These are phyloP conservation scores for Prosapia bicincta DNA, from an alignment of 2,888 invertebrate genomes.

Conservation along the genomic window DNA sequence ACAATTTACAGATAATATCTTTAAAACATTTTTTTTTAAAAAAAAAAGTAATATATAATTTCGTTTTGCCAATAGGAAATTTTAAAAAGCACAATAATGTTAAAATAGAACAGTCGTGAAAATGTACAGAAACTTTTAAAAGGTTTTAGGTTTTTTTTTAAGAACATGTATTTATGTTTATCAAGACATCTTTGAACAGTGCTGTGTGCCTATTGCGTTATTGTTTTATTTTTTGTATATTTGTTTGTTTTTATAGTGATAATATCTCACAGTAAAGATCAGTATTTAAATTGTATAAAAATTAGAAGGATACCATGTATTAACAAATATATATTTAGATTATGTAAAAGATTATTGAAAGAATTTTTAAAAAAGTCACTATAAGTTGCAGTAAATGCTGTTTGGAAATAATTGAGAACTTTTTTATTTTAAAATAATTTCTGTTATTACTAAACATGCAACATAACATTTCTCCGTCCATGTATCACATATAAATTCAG, in stretches of 20 bases:
- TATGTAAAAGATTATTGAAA: neutral
- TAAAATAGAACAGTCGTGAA: neutral
- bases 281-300: neutral
- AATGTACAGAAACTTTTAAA: neutral
- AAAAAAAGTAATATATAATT: neutral
- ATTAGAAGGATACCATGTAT: neutral
- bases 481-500: neutral
- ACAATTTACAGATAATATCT: too few relatives aligned
- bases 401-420: neutral
- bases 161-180: neutral
- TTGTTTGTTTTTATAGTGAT: neutral
- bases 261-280: neutral
- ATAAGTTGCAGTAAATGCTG: neutral
- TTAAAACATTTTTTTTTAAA: too few relatives aligned
- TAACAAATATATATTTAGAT: conserved; percentile 2
- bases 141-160: neutral
- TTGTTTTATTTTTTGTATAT: neutral
- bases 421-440: neutral
- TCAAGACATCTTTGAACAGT: neutral
- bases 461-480: neutral
- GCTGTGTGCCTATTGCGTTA: neutral
- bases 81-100: neutral
- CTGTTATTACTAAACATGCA: neutral
- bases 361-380: neutral
- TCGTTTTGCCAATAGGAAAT: neutral